Percentiles rank a stretch among this genome's conserved stretches.
phyloP scores from a whole-genome alignment of 2,888 invertebrate species.

The Bellardia bayeri region DNA sequence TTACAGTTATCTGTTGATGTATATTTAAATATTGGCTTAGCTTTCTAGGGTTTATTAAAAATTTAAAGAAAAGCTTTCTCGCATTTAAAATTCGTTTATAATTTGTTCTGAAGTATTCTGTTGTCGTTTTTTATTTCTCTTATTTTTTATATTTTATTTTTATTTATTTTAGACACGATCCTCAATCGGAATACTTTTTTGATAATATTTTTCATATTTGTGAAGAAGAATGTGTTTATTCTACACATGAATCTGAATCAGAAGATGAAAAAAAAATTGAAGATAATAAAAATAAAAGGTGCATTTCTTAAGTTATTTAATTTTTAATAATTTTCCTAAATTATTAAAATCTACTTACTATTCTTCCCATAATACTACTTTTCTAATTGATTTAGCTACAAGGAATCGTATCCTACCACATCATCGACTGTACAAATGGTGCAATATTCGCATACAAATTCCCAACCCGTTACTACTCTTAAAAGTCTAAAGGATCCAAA shows the following conservation, averaged over 20 bases:
- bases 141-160: conserved; percentile 71
- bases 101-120: no score
- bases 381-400: conserved; percentile 52
- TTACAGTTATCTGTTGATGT: background rate
- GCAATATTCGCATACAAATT: conserved; percentile 86
- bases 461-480: conserved; percentile 86
- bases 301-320: conserved; percentile 67
- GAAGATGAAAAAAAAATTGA: conserved; percentile 69
- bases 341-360: background rate
- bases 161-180: conserved; percentile 86
- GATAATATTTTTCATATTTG: conserved; percentile 90
- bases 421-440: conserved; percentile 87
- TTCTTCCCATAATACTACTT: background rate
- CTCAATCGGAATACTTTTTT: conserved; percentile 88
- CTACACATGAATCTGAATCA: conserved; percentile 73
- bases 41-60: no score
- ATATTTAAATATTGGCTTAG: background rate
- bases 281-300: conserved; percentile 76
- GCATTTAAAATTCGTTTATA: no score
- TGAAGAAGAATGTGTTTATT: conserved; percentile 85
- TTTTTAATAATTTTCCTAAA: background rate
- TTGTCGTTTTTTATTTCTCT: conserved; percentile 33
- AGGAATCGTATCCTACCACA: conserved; percentile 80
- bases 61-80: no score
- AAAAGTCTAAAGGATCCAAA: conserved; percentile 86